These are phyloP conservation scores for Rhyacophila brunnea DNA, from an alignment of 1,140 invertebrate genomes.

Conservation along the genomic window DNA sequence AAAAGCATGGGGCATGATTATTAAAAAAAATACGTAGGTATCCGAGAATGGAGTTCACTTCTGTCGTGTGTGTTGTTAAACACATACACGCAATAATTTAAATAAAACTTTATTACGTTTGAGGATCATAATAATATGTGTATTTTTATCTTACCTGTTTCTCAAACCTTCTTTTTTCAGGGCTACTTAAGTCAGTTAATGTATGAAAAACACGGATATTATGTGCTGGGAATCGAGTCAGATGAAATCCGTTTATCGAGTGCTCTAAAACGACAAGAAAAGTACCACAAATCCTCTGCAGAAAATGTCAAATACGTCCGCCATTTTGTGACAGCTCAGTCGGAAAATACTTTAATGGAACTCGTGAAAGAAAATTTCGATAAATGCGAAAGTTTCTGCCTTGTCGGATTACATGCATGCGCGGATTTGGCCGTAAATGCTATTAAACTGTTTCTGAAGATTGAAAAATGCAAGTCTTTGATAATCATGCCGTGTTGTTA, in stretches of 20 bases:
- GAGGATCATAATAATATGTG: no score
- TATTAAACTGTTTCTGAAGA: conserved; percentile 67
- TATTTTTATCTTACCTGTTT: not conserved
- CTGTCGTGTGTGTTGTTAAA: no score
- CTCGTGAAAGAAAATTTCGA: conserved; percentile 42
- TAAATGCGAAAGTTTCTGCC: conserved; percentile 5
- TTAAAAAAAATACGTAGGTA: no score
- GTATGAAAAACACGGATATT: conserved; percentile 60
- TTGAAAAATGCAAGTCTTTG: conserved; percentile 58
- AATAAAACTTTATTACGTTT: no score
- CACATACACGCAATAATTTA: no score
- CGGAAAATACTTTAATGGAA: conserved; percentile 47
- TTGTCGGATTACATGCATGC: conserved; percentile 70
- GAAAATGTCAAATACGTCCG: conserved; percentile 58
- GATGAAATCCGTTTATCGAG: conserved; percentile 59
- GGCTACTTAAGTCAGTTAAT: conserved; percentile 77
- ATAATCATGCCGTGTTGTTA: conserved; percentile 85
- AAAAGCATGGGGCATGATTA: no score
- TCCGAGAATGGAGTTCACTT: no score
- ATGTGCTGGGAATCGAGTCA: conserved; percentile 74
- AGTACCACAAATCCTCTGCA: conserved; percentile 54
- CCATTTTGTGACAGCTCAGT: conserved; percentile 56
- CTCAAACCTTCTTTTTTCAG: conserved; percentile 48
- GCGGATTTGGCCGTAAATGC: conserved; percentile 76
- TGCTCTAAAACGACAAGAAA: conserved; percentile 62